A percentile compares a stretch with the other conserved stretches of the same genome.
phyloP scores from a whole-genome alignment of 2,113 vertebrate genomes.

The Leuciscus idus region DNA sequence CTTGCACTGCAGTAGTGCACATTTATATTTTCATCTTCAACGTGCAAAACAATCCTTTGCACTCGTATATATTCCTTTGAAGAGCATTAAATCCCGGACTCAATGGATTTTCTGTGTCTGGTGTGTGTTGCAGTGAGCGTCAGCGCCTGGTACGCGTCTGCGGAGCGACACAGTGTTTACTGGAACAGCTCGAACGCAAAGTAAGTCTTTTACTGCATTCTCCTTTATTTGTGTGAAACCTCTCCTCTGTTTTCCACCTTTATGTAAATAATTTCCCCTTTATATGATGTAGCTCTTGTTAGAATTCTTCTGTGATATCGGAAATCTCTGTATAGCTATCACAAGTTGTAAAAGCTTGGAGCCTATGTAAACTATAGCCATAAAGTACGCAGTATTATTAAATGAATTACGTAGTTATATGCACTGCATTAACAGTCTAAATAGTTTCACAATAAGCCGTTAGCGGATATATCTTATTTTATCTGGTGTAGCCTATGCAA shows the following conservation, averaged over 20 bases:
- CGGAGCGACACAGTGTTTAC: constrained; percentile 79
- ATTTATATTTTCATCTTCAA: background rate
- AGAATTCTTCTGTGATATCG: background rate
- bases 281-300: background rate
- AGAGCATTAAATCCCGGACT: constrained; percentile 12
- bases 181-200: constrained; percentile 78
- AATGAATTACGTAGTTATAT: background rate
- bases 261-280: background rate
- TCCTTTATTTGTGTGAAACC: background rate
- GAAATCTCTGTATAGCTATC: background rate
- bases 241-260: background rate
- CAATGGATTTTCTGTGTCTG: constrained; percentile 74
- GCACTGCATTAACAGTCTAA: background rate
- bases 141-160: constrained; percentile 65
- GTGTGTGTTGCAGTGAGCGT: constrained; percentile 67
- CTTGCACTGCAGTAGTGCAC: background rate
- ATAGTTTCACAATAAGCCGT: background rate
- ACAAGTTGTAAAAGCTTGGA: background rate
- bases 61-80: background rate
- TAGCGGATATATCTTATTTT: background rate
- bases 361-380: background rate
- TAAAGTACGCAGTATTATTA: background rate
- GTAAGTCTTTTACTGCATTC: constrained; percentile 64
- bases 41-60: background rate
- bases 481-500: background rate